Conservation (phyloP, 2,888 invertebrate species). For the Xestoiulus laeticollis region DNA sequence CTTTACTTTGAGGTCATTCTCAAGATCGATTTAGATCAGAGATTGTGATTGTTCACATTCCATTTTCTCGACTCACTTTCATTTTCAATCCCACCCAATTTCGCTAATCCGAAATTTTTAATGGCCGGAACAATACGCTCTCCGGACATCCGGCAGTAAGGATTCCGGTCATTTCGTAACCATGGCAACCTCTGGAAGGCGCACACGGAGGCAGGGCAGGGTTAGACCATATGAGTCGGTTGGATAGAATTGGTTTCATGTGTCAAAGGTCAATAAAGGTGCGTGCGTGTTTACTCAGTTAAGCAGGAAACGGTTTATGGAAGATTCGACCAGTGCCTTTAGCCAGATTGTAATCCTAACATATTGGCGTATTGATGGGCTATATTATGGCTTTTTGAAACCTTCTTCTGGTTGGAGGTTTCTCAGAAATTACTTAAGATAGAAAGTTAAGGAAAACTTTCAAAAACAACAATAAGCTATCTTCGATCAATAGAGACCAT, state of each 20-base stretch:
- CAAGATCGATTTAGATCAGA: too few species aligned
- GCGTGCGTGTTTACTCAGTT: too few species aligned
- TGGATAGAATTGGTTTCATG: neutral
- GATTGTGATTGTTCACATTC: neutral
- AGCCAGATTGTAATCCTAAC: neutral
- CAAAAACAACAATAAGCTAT: too few species aligned
- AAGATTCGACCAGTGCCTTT: neutral
- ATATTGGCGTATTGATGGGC: neutral
- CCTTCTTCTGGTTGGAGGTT: too few species aligned
- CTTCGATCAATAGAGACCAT: too few species aligned
- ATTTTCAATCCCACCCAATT: neutral
- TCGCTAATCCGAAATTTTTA: conserved; percentile 12
- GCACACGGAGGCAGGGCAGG: neutral
- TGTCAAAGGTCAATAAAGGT: neutral
- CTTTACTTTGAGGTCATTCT: too few species aligned
- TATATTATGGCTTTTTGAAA: too few species aligned
- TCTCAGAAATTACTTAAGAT: too few species aligned
- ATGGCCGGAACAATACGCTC: conserved; percentile 5
- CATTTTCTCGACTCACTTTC: neutral
- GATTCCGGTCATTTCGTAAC: neutral
- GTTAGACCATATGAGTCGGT: neutral
- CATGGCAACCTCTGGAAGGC: neutral
- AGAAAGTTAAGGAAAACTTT: too few species aligned
- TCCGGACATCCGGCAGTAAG: neutral
- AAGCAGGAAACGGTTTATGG: neutral